phyloP scores from a whole-genome alignment of 2,888 invertebrate species.

The Sarcophaga carnaria region DNA sequence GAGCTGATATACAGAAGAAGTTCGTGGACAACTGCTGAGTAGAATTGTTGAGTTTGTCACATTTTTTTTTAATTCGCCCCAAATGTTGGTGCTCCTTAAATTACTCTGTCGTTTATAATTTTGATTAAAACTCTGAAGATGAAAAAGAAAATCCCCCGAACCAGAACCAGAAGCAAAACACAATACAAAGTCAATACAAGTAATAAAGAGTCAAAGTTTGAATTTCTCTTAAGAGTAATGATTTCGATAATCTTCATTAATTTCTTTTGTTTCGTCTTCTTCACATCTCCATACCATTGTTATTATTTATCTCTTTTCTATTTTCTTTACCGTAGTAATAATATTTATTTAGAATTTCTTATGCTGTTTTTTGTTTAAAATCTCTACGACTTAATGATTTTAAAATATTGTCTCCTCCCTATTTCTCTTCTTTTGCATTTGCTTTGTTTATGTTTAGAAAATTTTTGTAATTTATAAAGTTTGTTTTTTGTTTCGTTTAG shows the following conservation, averaged over 20 bases:
- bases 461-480: conserved; percentile 62
- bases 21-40: too few species aligned
- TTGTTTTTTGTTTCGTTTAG: conserved; percentile 5
- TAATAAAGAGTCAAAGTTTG: conserved; percentile 2
- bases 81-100: conserved; percentile 2
- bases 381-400: conserved; percentile 61
- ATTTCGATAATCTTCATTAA: conserved; percentile 39
- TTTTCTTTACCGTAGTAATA: too few species aligned
- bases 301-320: too few species aligned
- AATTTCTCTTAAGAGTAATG: conserved; percentile 33
- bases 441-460: conserved; percentile 28
- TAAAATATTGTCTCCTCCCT: conserved; percentile 43
- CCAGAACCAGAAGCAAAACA: conserved; percentile 5
- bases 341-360: too few species aligned
- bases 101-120: conserved; percentile 29
- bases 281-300: not conserved
- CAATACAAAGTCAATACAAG: conserved; percentile 8
- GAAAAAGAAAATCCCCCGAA: not conserved
- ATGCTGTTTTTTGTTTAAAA: conserved; percentile 22
- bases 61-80: not conserved
- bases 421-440: too few species aligned
- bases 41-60: too few species aligned
- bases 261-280: conserved; percentile 38
- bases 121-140: conserved; percentile 27
- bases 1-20: too few species aligned